Evolutionary conservation across 2,888 invertebrate genomes (phyloP), one percentile per base, ranked within the genome.

Genomic region (Tipula vernalis): DNA sequence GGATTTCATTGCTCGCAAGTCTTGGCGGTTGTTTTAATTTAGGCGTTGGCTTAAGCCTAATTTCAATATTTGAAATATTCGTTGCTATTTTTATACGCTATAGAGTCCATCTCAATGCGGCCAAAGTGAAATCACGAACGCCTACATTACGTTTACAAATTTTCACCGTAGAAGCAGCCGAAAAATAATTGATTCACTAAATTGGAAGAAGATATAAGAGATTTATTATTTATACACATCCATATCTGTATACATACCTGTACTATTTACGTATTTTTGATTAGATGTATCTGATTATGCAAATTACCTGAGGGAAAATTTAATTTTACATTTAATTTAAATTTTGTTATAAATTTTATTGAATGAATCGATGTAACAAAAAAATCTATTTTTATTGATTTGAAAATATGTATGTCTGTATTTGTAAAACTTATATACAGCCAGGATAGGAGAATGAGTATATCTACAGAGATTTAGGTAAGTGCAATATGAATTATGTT

Each of bases 1-100:
- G 91, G 91, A 89, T 91, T 57, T 57, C 86, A 4, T 39, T 57
- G 18, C 36, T 86, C 91, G 91, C 91, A 86, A 91, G 91, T 87
- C 88, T 91, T 85, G 91, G 91, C 18, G 91, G 91, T 18, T 91
- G 91, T 36, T 91, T 91, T 86, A 91, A 91, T 88, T 89, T 91
- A 5, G 91, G 91, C 36, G 87, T 91, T 41, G 91, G 91, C 0
- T 88, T 91, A 1, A 91, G 91, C 88, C 89, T 91, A 88, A 89
- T 91, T 18, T 91, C 91, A 1, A 88, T 91, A 1, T 89, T 91
- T 8, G 91, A 91, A 87, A 90, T 91, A 44, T 87, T 91, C n/a
- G 91, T 91, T 88, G 91, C 89, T 87, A 90, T 89, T 87, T 90
- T 89, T 1, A 90, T 89, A 88, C 90, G 90, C 3, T 87, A 91